Evolutionary conservation across 2,797 vertebrate species (phyloP), one percentile per base, ranked within the genome.

Genomic region (Protosalanx chinensis): DNA sequence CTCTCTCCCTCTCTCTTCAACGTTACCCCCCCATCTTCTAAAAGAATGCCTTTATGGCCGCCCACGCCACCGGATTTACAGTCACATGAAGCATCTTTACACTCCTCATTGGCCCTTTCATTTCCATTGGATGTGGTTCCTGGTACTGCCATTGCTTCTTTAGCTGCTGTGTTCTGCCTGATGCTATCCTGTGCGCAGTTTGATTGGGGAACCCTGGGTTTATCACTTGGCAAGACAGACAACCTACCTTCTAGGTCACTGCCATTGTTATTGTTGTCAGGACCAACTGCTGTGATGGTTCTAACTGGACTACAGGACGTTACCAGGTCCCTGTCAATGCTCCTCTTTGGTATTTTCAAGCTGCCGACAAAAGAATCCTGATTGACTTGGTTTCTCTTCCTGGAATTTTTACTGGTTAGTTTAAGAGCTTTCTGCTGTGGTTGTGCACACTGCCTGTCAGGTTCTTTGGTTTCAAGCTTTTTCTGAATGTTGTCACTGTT

Each of bases 321-420:
- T 77, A 75, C 66, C 56, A 72, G 56, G 57, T 88, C 81, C 49
- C 71, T 59, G 64, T 76, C 46, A 29, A 83, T 71, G 32, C 77
- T 84, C 76, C 87, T 87, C 83, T 93, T 92, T 64, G 87, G 86
- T 69, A 91, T 89, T 82, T 90, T 91, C 64, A 90, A 72, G 80
- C 80, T 87, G 56, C 81, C 76, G 7, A 71, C 76, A 73, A 86
- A 88, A 77, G 76, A 67, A 33, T 91, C 81, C 65, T 75, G 80
- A 49, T 80, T 68, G 37, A 76, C 83, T 77, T 91, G 91, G 84
- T 88, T 92, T 71, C 87, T 88, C 81, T 91, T 91, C 76, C 89
- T 89, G 84, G 88, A 88, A 81, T 84, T 78, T 82, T 90, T 87
- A 86, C 75, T 82, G 71, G 74, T 41, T 16, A 33, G 71, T 81